Base-by-base conservation (phyloP, 1,140 invertebrate genomes). In the Helicoverpa zea region DNA sequence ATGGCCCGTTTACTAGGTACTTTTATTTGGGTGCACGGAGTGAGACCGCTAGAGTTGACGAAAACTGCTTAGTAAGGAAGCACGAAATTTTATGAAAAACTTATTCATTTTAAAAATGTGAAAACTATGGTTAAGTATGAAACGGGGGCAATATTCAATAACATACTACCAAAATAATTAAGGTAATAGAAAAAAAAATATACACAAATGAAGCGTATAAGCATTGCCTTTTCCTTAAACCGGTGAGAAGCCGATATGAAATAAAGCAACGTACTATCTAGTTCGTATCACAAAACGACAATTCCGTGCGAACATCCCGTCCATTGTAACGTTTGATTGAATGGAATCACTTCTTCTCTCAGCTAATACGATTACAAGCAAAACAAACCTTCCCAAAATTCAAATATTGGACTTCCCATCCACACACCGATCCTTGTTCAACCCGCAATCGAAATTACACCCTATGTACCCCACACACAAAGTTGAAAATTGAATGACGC, bases 371-470 rank as follows among this genome's bases (percentile, higher is more conserved):
- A 75, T 75, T 75, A 75, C 73, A 14, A 61, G 35, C 73, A 75
- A 66, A 64, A 77, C 75, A 77, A 64, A 77, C 75, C 30, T 18
- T n/a, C 29, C 30, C 59, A 14, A 51, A 77, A 64, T 77, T 77
- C 75, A 66, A 77, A 77, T 77, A 77, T 66, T 77, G 47, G 61
- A 35, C 54, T 66, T 52, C 18, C 29, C 3, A 77, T 29, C 29
- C 47, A 64, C 59, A 58, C 29, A 74, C 56, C 56, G 18, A 75
- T 73, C 18, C 29, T 11, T 16, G 11, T 16, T 5, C 56, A 75
- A 51, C n/a, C 56, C 16, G 2, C 54, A 73, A 9, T 18, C 14
- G 13, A 64, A 66, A 54, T 43, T 13, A 14, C 12, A 54, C 61
- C 49, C 61, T 77, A 77, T 66, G n/a, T n/a, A 18, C 12, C n/a